These are phyloP conservation scores for Ceratina japonica DNA, from an alignment of 1,140 invertebrate species.

Conservation along the genomic window DNA sequence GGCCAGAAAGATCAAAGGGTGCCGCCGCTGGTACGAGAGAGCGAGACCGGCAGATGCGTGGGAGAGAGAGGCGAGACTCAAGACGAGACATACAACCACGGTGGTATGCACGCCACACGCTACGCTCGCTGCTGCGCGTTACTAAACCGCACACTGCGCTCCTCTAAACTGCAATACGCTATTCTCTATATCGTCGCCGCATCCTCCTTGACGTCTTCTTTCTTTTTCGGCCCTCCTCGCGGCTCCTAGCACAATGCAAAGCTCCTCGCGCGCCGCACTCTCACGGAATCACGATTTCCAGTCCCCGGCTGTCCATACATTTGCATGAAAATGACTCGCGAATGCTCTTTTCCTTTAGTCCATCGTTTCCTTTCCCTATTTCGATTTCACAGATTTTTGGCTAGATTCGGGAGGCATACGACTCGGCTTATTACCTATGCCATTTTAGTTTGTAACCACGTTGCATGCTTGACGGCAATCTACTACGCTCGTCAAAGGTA, in stretches of 20 bases:
- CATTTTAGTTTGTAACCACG: neutral
- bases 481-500: neutral
- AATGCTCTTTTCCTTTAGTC: no score
- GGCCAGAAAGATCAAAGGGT: conserved; percentile 77
- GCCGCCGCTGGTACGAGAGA: conserved; percentile 71
- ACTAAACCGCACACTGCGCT: conserved; percentile 48
- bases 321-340: neutral
- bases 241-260: conserved; percentile 7
- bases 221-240: conserved; percentile 26
- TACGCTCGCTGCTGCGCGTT: conserved; percentile 60
- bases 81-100: conserved; percentile 53
- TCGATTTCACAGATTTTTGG: neutral
- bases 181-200: conserved; percentile 49
- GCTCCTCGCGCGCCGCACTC: neutral
- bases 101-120: conserved; percentile 62
- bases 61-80: conserved; percentile 20
- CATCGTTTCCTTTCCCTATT: no score
- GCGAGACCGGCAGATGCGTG: conserved; percentile 8
- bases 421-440: no score
- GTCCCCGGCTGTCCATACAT: neutral
- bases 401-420: no score
- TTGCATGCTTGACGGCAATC: conserved; percentile 14
- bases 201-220: conserved; percentile 46
- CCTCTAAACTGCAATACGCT: conserved; percentile 52
- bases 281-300: conserved; percentile 17